Conservation (phyloP, 1,140 invertebrate genomes). For the Apis dorsata region DNA sequence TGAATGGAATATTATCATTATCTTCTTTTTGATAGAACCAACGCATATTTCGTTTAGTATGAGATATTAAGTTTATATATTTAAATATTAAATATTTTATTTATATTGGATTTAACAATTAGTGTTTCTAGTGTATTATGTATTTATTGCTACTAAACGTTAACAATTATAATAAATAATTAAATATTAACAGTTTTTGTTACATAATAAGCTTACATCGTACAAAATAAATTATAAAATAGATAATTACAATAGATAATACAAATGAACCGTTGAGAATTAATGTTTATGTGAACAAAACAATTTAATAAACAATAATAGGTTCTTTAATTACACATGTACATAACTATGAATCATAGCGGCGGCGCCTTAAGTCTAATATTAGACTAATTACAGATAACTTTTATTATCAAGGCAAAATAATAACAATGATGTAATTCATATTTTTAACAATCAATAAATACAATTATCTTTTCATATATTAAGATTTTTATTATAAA, state of each 20-base stretch:
- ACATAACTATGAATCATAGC: conserved; percentile 16
- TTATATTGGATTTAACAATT: no score
- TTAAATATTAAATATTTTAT: no score
- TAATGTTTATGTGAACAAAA: not conserved
- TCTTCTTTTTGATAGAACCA: not conserved
- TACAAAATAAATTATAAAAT: not conserved
- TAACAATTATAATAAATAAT: no score
- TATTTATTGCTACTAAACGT: no score
- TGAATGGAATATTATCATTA: not conserved
- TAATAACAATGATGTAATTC: not conserved
- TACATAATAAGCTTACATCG: not conserved
- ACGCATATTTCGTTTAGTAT: not conserved
- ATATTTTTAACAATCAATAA: not conserved
- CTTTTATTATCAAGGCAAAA: conserved; percentile 17
- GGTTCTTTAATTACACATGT: not conserved
- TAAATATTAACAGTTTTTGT: not conserved
- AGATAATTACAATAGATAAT: not conserved
- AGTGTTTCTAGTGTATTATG: no score
- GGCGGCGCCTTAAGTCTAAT: not conserved
- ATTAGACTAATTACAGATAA: not conserved
- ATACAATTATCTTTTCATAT: not conserved
- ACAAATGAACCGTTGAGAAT: not conserved
- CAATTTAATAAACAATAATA: conserved; percentile 9
- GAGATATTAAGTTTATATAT: not conserved
- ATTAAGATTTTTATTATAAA: not conserved